These are phyloP conservation scores for Rhinichthys osculus DNA, from an alignment of 2,797 vertebrate genomes.

Conservation along the genomic window DNA sequence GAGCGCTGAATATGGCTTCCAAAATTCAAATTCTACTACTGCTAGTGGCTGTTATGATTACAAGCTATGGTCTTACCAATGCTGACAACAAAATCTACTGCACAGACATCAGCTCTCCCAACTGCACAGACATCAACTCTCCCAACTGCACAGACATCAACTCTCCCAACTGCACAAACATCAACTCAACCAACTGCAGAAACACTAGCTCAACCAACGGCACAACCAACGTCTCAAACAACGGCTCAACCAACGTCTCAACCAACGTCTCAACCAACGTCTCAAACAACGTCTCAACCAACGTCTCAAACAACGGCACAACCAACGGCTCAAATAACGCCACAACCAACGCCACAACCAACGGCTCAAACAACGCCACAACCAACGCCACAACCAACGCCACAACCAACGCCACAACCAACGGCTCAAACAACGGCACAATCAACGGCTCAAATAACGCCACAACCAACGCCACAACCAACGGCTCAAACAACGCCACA, in stretches of 20 bases:
- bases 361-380: fast-evolving
- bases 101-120: fast-evolving
- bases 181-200: fast-evolving
- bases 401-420: fast-evolving
- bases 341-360: fast-evolving
- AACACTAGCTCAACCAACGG: fast-evolving
- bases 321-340: fast-evolving
- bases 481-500: fast-evolving
- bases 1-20: background rate
- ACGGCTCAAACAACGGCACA: background rate
- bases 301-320: fast-evolving
- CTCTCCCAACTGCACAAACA: no score
- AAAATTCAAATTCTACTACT: conserved; percentile 10
- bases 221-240: fast-evolving
- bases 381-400: fast-evolving
- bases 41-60: background rate
- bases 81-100: background rate
- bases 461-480: fast-evolving
- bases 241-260: fast-evolving
- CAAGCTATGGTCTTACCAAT: background rate
- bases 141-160: fast-evolving
- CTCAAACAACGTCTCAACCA: fast-evolving
- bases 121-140: fast-evolving
- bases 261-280: fast-evolving
- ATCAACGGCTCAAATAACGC: fast-evolving